Evolutionary conservation across 2,113 vertebrate species (phyloP).

Genomic region (human): DNA sequence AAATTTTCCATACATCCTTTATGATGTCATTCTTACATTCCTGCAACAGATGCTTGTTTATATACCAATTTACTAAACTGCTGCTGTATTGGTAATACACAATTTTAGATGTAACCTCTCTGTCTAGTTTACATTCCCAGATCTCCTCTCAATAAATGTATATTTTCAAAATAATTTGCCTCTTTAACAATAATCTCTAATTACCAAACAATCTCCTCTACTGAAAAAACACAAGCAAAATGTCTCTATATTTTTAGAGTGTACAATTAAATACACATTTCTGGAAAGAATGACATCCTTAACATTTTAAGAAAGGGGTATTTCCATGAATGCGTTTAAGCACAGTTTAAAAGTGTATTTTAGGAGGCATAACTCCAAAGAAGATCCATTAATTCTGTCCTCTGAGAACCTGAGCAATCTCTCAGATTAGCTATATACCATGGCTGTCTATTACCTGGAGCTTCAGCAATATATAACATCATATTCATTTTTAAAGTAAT

Average conservation of each 20-base stretch:
- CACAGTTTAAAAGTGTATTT: constrained; percentile 3
- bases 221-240: constrained; percentile 41
- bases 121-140: constrained; percentile 68
- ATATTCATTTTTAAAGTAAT: constrained; percentile 47
- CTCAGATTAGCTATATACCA: background rate
- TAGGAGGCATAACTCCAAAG: constrained; percentile 9
- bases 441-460: background rate
- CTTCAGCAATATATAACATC: background rate
- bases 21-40: constrained; percentile 89
- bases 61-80: constrained; percentile 85
- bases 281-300: constrained; percentile 39
- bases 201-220: constrained; percentile 38
- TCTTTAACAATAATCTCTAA: constrained; percentile 68
- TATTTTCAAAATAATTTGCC: constrained; percentile 73
- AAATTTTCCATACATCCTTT: constrained; percentile 89
- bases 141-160: constrained; percentile 68
- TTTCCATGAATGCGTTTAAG: constrained; percentile 35
- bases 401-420: constrained; percentile 34
- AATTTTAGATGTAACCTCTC: constrained; percentile 81
- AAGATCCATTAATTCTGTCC: constrained; percentile 19
- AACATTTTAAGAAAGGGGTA: constrained; percentile 48
- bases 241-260: constrained; percentile 13
- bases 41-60: constrained; percentile 89
- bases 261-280: constrained; percentile 53
- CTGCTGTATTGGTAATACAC: constrained; percentile 78